Conservation (phyloP, 2,888 invertebrate species). For the Eretmocerus hayati region DNA sequence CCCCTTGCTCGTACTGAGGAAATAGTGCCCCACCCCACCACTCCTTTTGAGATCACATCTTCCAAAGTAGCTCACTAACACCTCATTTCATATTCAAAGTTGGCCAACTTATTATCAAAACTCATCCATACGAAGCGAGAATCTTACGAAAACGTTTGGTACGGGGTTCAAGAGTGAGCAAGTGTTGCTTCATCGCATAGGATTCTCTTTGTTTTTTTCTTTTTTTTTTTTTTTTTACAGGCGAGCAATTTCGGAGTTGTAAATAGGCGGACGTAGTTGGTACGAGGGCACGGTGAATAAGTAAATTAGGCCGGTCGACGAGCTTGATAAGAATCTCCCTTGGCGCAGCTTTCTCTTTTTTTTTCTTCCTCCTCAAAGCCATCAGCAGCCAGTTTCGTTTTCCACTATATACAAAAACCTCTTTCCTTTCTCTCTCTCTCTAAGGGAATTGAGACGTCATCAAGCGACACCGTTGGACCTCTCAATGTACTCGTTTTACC, state of each 20-base stretch:
- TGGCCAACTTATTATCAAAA: slow-evolving; percentile 12
- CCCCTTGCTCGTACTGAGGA: too few relatives aligned
- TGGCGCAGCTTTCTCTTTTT: slow-evolving; percentile 21
- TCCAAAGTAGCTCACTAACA: too few relatives aligned
- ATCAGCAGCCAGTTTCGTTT: too few relatives aligned
- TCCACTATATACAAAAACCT: too few relatives aligned
- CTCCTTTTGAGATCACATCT: too few relatives aligned
- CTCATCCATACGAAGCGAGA: slow-evolving; percentile 6
- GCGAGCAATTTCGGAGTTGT: slow-evolving; percentile 42
- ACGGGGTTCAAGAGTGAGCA: slow-evolving; percentile 18
- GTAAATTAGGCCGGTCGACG: slow-evolving; percentile 68
- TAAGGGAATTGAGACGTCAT: slow-evolving; percentile 40
- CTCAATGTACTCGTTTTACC: slow-evolving; percentile 24
- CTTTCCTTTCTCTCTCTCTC: too few relatives aligned
- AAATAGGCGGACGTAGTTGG: slow-evolving; percentile 66
- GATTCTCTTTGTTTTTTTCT: slow-evolving; percentile 5
- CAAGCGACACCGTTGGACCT: slow-evolving; percentile 30
- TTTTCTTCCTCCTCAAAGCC: slow-evolving; percentile 31
- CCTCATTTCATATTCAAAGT: slow-evolving; percentile 9
- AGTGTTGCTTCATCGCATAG: slow-evolving; percentile 11
- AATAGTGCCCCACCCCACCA: too few relatives aligned
- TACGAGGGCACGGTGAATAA: slow-evolving; percentile 62
- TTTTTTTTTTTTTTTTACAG: slow-evolving; percentile 16
- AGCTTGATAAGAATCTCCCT: slow-evolving; percentile 67
- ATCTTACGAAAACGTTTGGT: slow-evolving; percentile 12